phyloP scores from a whole-genome alignment of 1,140 invertebrate species.

The Patella vulgata region DNA sequence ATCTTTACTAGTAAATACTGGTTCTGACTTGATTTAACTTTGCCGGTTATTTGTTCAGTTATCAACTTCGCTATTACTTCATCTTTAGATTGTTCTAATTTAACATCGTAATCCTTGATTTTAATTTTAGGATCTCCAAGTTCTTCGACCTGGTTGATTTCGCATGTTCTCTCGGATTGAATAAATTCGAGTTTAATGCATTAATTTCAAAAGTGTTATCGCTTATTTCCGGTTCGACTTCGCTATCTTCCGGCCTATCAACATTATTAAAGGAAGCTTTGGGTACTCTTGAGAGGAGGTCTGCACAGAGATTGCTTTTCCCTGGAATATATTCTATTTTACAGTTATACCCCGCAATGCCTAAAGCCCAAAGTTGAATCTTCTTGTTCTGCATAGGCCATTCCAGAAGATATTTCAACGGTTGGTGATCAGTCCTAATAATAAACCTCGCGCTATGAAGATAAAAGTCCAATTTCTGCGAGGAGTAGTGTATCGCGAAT shows the following conservation, averaged over 20 bases:
- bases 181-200: no score
- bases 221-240: no score
- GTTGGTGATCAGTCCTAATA: no score
- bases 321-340: slow-evolving; percentile 3
- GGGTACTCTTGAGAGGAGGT: neutral
- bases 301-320: no score
- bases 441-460: no score
- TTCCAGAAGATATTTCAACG: slow-evolving; percentile 2
- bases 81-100: slow-evolving; percentile 19
- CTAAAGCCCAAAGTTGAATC: no score
- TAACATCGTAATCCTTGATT: neutral
- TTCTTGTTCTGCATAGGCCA: slow-evolving; percentile 6
- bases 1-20: slow-evolving; percentile 13
- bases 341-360: neutral
- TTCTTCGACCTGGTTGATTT: neutral
- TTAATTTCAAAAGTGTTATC: no score
- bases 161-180: slow-evolving; percentile 21
- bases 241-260: neutral
- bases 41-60: neutral
- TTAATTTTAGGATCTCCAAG: neutral
- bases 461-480: no score
- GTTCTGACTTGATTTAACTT: neutral
- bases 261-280: neutral
- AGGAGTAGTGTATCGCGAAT: no score
- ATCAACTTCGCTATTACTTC: neutral